Percentiles rank a stretch among this genome's conserved stretches.
Conservation (phyloP, 92 coral and sea anemone genomes). For the Actinostola sp. region DNA sequence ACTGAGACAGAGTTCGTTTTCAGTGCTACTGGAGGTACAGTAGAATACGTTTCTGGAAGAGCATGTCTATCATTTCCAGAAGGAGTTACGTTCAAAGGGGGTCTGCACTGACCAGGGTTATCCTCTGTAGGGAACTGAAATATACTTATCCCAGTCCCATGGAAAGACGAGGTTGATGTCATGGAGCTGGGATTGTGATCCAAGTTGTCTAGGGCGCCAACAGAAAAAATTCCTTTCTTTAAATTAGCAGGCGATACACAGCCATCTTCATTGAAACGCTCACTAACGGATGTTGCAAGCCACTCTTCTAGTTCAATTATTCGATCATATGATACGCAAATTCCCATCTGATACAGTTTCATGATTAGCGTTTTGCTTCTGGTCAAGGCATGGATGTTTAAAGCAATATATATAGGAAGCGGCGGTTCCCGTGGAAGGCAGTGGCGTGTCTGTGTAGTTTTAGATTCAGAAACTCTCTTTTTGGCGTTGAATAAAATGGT, state of each 20-base stretch:
- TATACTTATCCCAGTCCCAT: conserved; percentile 62
- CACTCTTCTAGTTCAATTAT: conserved; percentile 46
- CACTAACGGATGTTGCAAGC: conserved; percentile 40
- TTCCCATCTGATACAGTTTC: conserved; percentile 55
- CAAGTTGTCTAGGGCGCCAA: conserved; percentile 57
- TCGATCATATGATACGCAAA: conserved; percentile 59
- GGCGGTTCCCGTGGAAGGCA: conserved; percentile 47
- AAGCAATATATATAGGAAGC: conserved; percentile 53
- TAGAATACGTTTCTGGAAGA: conserved; percentile 40
- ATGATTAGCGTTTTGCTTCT: conserved; percentile 47
- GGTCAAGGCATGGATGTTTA: conserved; percentile 39
- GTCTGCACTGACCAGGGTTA: conserved; percentile 36
- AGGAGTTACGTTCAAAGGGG: conserved; percentile 33
- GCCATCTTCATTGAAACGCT: conserved; percentile 46
- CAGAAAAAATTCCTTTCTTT: conserved; percentile 47
- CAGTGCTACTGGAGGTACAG: conserved; percentile 38
- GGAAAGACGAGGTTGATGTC: conserved; percentile 46
- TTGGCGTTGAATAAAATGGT: conserved; percentile 48
- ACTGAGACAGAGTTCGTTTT: conserved; percentile 41
- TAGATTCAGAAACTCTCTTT: conserved; percentile 29
- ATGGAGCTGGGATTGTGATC: conserved; percentile 64
- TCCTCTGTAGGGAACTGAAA: conserved; percentile 43
- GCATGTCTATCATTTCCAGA: conserved; percentile 22
- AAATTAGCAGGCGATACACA: conserved; percentile 40
- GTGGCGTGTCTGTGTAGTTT: conserved; percentile 19